A percentile compares a stretch with the other conserved stretches of the same genome.
Conservation (phyloP, 2,888 invertebrate species). For the Mythimna loreyi region DNA sequence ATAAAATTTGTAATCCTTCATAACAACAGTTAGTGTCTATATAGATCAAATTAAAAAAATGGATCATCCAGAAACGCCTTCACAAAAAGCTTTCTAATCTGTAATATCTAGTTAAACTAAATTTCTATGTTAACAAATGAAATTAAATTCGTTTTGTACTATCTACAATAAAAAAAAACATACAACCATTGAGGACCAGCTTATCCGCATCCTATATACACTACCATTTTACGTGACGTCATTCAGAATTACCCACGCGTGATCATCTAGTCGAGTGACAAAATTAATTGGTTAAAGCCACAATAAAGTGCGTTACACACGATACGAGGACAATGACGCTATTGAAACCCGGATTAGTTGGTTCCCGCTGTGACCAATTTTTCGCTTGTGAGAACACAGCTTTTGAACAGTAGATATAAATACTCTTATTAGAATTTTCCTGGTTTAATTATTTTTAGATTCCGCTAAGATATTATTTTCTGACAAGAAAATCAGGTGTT, state of each 20-base stretch:
- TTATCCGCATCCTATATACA: constrained; percentile 49
- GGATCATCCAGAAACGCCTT: neutral
- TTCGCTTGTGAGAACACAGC: constrained; percentile 72
- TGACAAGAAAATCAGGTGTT: neutral
- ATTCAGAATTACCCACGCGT: constrained; percentile 69
- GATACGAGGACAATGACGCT: constrained; percentile 74
- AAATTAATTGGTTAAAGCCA: constrained; percentile 83
- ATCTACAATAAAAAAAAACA: neutral
- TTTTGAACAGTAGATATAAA: constrained; percentile 38
- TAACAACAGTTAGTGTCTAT: neutral
- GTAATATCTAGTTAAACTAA: neutral
- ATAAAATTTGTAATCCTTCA: neutral
- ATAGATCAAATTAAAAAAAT: neutral
- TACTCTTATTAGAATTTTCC: constrained; percentile 40
- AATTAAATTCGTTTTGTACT: constrained; percentile 23
- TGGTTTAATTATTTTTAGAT: neutral
- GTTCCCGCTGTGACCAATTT: constrained; percentile 76
- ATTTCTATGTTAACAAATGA: neutral
- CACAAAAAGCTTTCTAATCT: neutral
- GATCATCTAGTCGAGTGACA: constrained; percentile 77
- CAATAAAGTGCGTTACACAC: constrained; percentile 75
- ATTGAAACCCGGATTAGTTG: constrained; percentile 79
- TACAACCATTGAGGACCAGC: constrained; percentile 26
- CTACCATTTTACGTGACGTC: constrained; percentile 65
- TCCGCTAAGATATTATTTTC: constrained; percentile 16